Evolutionary conservation across 1,140 invertebrate species (phyloP), one percentile per base, ranked within the genome.

Genomic region (Diorhabda carinulata): DNA sequence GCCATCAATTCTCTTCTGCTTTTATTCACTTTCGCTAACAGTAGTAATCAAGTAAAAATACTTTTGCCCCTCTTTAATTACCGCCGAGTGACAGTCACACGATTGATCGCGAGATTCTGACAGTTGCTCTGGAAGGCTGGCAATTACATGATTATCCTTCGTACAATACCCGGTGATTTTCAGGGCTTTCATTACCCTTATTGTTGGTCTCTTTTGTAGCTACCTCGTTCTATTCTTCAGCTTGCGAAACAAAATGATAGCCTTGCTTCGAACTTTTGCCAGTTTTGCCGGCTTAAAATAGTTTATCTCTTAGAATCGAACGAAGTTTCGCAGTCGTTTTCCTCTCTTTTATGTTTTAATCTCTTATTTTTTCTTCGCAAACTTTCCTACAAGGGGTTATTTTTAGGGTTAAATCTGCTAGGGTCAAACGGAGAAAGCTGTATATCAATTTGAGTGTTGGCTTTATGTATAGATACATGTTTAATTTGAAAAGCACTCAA

Each of bases 161-260:
- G 47, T 69, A 78, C 77, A 78, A 78, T 77, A 75, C 77, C 68
- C 74, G 70, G 70, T 77, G 77, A 78, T 78, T 78, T 78, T 74
- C 75, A 69, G 70, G 65, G 73, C 74, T 78, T 78, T 78, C 77
- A 78, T 78, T 78, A 78, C 77, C 77, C 73, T 72, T 72, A 78
- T 78, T 78, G 77, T 78, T 68, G 71, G 67, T 44, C 57, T 64
- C 70, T 73, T 76, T 76, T 77, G 75, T 77, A 65, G 61, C 62
- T 66, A 64, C 60, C 59, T 64, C 63, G 42, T 41, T 44, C 67
- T 47, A 68, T 68, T 63, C 67, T 63, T 68, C 67, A 10, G 5
- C 9, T 61, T 45, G 41, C 45, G 60, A 70, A 69, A 67, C 72
- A 66, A 73, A 69, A 74, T 67, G 68, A 74, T 70, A 74, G 72